Evolutionary conservation across 2,888 invertebrate species (phyloP), one percentile per base, ranked within the genome.

Genomic region (Torymus tubicola): DNA sequence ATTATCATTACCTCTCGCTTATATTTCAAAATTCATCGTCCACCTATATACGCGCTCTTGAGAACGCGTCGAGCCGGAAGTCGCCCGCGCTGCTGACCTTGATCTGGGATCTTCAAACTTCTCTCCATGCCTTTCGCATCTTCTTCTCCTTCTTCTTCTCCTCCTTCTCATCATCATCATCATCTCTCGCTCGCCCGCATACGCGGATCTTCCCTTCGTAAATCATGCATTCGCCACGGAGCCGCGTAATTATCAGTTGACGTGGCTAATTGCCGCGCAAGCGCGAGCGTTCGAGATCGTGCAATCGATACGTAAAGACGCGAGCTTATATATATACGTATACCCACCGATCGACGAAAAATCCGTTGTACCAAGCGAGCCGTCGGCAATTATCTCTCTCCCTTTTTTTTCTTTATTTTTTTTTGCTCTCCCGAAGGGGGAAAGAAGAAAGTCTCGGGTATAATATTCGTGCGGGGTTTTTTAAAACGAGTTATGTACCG

Each of bases 231-330:
- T 76, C 69, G 63, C 68, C 24, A 16, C 76, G 55, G 63, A 2
- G 68, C 14, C 74, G 73, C 72, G 70, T 85, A 85, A 86, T 85
- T 83, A 78, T 81, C 81, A 82, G 86, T 84, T 84, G 80, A 69
- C 77, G 73, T 69, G 80, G 18, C 81, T 85, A 86, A 86, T 86
- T 69, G 58, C 64, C 14, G 64, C 63, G 24, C 52, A 31, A 31
- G 31, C 31, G 31, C 42, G 42, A 42, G 14, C 42, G 60, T 50
- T 3, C 1, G 21, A 77, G 77, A 70, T 77, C 77, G 70, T 57
- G 77, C 77, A 63, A 63, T 50, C 78, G 78, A 79, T 79, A 73
- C 21, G 12, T 12, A n/a, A 8, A 24, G 18, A 13, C n/a, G 24
- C 16, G 31, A 0, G 31, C n/a, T n/a, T n/a, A n/a, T n/a, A n/a